Evolutionary conservation across 2,888 invertebrate genomes (phyloP).

Genomic region (Myopa tessellatipennis): DNA sequence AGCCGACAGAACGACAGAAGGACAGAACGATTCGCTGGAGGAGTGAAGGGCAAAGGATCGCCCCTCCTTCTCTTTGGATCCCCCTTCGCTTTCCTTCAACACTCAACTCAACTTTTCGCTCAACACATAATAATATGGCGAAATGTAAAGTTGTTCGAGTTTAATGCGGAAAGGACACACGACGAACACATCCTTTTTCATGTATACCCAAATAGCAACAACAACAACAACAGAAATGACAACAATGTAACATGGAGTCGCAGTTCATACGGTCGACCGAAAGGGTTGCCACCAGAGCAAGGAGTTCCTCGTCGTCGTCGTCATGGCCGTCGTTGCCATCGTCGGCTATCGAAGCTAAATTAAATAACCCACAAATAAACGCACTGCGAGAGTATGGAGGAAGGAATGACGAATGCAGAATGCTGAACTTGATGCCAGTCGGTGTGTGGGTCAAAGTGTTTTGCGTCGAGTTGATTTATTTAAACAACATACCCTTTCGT

Average conservation of each 20-base stretch:
- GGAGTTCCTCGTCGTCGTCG: background rate
- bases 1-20: background rate
- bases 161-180: slow-evolving; percentile 22
- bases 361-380: background rate
- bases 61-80: background rate
- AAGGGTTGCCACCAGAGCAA: background rate
- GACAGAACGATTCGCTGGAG: background rate
- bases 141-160: slow-evolving; percentile 26
- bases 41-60: background rate
- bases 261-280: too few species aligned
- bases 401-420: background rate
- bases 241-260: slow-evolving; percentile 7
- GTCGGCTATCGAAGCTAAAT: background rate
- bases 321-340: background rate
- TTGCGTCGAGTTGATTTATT: too few species aligned
- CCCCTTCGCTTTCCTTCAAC: background rate
- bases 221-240: slow-evolving; percentile 15
- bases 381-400: background rate
- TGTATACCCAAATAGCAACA: slow-evolving; percentile 17
- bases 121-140: slow-evolving; percentile 16
- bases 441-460: too few species aligned
- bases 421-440: too few species aligned
- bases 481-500: too few species aligned
- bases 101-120: background rate
- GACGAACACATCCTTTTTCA: slow-evolving; percentile 35